These are phyloP conservation scores for Tolypeutes matacus DNA, from an alignment of 2,797 vertebrate genomes.

Conservation along the genomic window DNA sequence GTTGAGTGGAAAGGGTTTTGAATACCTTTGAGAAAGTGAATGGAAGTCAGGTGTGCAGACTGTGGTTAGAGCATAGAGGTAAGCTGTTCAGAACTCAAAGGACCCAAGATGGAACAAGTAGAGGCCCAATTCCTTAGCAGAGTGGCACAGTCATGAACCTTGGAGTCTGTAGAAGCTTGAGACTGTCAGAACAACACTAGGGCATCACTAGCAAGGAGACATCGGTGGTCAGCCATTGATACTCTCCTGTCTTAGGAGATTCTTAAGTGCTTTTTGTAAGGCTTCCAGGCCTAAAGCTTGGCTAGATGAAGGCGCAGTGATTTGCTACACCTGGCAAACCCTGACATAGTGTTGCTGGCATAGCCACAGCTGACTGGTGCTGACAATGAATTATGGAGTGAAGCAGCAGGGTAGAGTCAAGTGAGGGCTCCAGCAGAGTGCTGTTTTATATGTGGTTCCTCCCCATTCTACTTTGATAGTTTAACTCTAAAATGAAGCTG, in stretches of 20 bases:
- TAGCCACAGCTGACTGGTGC: conserved; percentile 45
- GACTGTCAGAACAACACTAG: conserved; percentile 37
- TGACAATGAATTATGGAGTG: conserved; percentile 68
- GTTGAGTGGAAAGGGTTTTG: not conserved
- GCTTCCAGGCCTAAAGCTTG: conserved; percentile 57
- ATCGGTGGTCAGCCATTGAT: conserved; percentile 29
- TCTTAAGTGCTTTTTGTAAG: conserved; percentile 72
- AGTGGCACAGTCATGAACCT: not conserved
- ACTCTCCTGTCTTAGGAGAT: conserved; percentile 40
- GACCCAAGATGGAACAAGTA: not conserved
- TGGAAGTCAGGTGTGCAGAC: conserved; percentile 27
- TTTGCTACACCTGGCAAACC: conserved; percentile 77
- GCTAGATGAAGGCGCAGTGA: conserved; percentile 57
- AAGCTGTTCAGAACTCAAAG: not conserved
- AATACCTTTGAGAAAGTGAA: conserved; percentile 65
- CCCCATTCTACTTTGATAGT: conserved; percentile 54
- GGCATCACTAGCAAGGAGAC: not conserved
- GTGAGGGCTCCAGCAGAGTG: conserved; percentile 52
- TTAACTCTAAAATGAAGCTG: conserved; percentile 62
- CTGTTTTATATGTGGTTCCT: conserved; percentile 45
- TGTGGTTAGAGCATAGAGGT: not conserved
- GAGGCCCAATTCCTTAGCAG: not conserved
- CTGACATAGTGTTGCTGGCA: conserved; percentile 51
- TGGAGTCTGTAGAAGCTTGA: conserved; percentile 22
- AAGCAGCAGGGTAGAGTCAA: conserved; percentile 5